Evolutionary conservation across 2,888 invertebrate genomes (phyloP).

Genomic region (Pandemis heparana): DNA sequence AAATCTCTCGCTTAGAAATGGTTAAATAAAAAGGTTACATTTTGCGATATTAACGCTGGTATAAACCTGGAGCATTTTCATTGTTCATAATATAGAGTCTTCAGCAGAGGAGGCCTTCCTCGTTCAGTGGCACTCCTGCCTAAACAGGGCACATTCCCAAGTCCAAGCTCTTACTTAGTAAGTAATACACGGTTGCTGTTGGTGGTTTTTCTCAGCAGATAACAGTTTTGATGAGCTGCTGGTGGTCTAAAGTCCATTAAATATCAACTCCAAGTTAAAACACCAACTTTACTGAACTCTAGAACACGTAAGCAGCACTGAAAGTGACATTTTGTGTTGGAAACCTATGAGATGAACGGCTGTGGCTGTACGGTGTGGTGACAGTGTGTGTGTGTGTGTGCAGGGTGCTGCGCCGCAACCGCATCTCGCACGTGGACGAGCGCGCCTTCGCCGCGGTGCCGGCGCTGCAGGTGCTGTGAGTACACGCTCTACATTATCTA

Average conservation of each 20-base stretch:
- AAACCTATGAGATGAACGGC: background rate
- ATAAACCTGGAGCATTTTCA: conserved; percentile 3
- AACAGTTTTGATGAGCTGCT: background rate
- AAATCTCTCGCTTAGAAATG: conserved; percentile 8
- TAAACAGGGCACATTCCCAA: background rate
- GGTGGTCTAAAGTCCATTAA: too few species aligned
- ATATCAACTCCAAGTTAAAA: too few species aligned
- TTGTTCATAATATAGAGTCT: background rate
- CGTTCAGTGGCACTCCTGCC: background rate
- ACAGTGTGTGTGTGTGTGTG: conserved; percentile 19
- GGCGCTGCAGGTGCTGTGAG: conserved; percentile 94
- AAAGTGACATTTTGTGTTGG: background rate
- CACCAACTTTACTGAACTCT: too few species aligned
- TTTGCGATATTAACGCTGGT: conserved; percentile 11
- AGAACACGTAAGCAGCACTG: too few species aligned
- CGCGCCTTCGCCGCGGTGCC: conserved; percentile 92
- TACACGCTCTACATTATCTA: conserved; percentile 54
- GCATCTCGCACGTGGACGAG: conserved; percentile 91
- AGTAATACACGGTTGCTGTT: too few species aligned
- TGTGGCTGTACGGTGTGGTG: background rate
- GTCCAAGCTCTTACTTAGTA: too few species aligned
- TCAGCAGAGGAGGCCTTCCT: background rate
- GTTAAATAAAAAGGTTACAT: background rate
- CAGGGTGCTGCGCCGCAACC: conserved; percentile 95
- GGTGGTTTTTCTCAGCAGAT: background rate